These are phyloP conservation scores for Ctena decussata DNA, from an alignment of 2,888 invertebrate species.

Conservation along the genomic window DNA sequence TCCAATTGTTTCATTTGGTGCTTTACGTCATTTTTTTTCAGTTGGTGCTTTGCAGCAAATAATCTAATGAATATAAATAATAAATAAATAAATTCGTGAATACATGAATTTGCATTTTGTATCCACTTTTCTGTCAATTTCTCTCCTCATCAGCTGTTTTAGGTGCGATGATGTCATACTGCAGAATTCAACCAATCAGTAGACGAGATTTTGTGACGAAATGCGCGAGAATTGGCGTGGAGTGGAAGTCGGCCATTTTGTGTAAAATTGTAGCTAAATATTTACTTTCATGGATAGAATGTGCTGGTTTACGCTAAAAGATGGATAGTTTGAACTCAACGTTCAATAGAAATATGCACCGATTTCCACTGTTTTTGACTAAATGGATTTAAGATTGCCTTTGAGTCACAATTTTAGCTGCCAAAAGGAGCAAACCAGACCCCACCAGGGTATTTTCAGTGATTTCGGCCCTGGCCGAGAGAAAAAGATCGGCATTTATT, in stretches of 20 bases:
- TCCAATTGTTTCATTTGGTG: no score
- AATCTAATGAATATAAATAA: no score
- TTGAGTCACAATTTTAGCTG: slow-evolving; percentile 34
- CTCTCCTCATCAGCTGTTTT: slow-evolving; percentile 70
- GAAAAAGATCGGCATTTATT: slow-evolving; percentile 19
- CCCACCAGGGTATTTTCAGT: slow-evolving; percentile 41
- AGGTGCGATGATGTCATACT: slow-evolving; percentile 72
- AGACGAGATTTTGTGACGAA: slow-evolving; percentile 50
- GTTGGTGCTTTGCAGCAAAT: no score
- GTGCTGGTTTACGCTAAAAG: slow-evolving; percentile 21
- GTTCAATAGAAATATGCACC: background rate
- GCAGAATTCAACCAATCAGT: slow-evolving; percentile 67
- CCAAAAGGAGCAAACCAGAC: slow-evolving; percentile 35
- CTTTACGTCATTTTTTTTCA: no score
- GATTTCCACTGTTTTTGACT: slow-evolving; percentile 29
- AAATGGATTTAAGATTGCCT: slow-evolving; percentile 57
- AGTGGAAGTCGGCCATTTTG: slow-evolving; percentile 84
- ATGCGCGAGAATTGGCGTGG: slow-evolving; percentile 82
- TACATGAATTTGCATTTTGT: no score
- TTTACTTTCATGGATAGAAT: slow-evolving; percentile 9
- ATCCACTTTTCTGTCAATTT: background rate
- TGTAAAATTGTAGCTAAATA: slow-evolving; percentile 35
- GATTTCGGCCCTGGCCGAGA: slow-evolving; percentile 55
- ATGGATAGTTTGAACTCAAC: slow-evolving; percentile 2
- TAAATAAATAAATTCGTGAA: no score